A percentile compares a stretch with the other conserved stretches of the same genome.
phyloP scores from a whole-genome alignment of 2,797 vertebrate genomes.

The Lacerta agilis region DNA sequence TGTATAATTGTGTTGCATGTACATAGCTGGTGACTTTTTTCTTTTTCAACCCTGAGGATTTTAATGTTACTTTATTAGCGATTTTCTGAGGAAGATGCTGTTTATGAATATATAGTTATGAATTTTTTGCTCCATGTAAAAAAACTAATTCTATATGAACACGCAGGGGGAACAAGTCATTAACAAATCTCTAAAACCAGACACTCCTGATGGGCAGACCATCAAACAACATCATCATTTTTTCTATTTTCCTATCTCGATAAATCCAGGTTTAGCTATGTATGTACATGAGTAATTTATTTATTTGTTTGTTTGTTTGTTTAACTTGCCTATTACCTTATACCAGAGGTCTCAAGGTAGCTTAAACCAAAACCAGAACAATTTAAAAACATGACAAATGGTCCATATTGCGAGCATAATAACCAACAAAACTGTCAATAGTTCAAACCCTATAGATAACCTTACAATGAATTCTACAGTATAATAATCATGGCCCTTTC shows the following conservation, averaged over 20 bases:
- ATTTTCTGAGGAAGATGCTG: not conserved
- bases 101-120: not conserved
- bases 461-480: too few relatives aligned
- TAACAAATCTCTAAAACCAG: not conserved
- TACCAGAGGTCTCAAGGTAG: not conserved
- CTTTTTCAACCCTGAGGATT: slow-evolving; percentile 33
- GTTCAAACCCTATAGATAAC: too few relatives aligned
- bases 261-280: not conserved
- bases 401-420: too few relatives aligned
- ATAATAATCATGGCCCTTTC: too few relatives aligned
- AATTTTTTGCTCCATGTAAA: not conserved
- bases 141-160: slow-evolving; percentile 38
- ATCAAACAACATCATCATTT: not conserved
- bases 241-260: not conserved
- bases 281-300: not conserved
- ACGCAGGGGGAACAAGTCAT: slow-evolving; percentile 1
- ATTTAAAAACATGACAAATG: not conserved
- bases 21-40: not conserved
- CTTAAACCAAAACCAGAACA: not conserved
- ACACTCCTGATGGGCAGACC: not conserved
- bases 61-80: not conserved
- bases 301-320: not conserved
- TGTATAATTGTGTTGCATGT: slow-evolving; percentile 38
- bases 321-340: not conserved
- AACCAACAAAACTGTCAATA: too few relatives aligned